Conservation (phyloP, 2,797 vertebrate species). For the Glossophaga mutica region DNA sequence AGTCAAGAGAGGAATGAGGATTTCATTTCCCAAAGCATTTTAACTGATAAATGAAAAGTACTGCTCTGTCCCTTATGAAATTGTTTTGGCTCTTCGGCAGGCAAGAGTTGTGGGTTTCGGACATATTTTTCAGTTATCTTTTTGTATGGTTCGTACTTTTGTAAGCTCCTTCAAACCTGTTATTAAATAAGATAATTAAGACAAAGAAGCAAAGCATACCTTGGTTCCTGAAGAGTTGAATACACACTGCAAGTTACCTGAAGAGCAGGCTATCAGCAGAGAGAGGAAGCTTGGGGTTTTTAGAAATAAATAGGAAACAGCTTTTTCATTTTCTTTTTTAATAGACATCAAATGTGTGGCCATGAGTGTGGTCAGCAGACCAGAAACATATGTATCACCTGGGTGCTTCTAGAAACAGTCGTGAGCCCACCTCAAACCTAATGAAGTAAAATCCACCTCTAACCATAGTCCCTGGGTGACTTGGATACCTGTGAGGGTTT, state of each 20-base stretch:
- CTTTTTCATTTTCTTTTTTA: neutral
- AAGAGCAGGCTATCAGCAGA: neutral
- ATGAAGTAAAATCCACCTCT: neutral
- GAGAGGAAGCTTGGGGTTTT: neutral
- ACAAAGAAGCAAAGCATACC: neutral
- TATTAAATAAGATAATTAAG: neutral
- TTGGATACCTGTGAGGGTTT: rapidly evolving
- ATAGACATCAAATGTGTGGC: neutral
- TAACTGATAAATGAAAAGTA: neutral
- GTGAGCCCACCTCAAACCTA: neutral
- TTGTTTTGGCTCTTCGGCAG: neutral
- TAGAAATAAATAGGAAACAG: neutral
- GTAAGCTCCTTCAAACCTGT: neutral
- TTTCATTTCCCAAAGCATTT: neutral
- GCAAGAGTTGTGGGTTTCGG: neutral
- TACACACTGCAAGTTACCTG: neutral
- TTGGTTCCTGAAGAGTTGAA: neutral
- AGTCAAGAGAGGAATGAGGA: neutral
- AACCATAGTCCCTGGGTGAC: neutral
- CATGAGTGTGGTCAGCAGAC: neutral
- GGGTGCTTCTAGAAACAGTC: neutral
- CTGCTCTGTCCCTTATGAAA: neutral
- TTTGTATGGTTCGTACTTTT: neutral
- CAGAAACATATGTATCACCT: neutral
- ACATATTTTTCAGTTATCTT: neutral